phyloP scores from a whole-genome alignment of 2,888 invertebrate species.

The Limulus polyphemus region DNA sequence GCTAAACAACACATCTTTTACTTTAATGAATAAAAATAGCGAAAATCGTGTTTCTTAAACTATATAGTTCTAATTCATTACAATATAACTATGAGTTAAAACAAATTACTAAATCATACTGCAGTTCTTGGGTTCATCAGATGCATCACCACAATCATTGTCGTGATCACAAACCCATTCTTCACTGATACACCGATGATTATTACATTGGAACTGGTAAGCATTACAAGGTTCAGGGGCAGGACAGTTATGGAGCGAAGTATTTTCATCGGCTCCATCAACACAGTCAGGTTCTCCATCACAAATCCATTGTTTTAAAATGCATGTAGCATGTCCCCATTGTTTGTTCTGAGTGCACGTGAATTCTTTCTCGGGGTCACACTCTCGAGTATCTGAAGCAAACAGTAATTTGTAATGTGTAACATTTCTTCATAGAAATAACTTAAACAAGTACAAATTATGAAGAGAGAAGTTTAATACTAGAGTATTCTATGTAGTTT shows the following conservation, averaged over 20 bases:
- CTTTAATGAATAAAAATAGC: too few relatives aligned
- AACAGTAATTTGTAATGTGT: too few relatives aligned
- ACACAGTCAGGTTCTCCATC: conserved; percentile 96
- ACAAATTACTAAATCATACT: conserved; percentile 38
- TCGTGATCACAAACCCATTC: conserved; percentile 51
- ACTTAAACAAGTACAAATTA: too few relatives aligned
- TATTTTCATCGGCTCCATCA: conserved; percentile 48
- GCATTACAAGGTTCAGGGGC: conserved; percentile 72
- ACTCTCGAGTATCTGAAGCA: conserved; percentile 63
- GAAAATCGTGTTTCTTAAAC: conserved; percentile 8
- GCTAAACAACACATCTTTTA: too few relatives aligned
- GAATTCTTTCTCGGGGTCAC: conserved; percentile 83
- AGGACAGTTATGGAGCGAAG: conserved; percentile 66
- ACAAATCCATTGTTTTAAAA: conserved; percentile 78
- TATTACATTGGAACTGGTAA: conserved; percentile 83
- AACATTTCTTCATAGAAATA: too few relatives aligned
- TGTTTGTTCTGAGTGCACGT: conserved; percentile 77
- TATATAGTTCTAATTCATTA: neutral
- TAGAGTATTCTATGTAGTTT: too few relatives aligned
- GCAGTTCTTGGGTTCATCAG: conserved; percentile 86
- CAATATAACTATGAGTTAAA: neutral
- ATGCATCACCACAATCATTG: conserved; percentile 94
- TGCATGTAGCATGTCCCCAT: conserved; percentile 85
- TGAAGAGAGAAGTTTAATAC: too few relatives aligned
- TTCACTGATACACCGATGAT: conserved; percentile 79